Percentiles rank a stretch among this genome's conserved stretches.
Evolutionary conservation across 2,888 invertebrate genomes (phyloP).

Genomic region (Aporophyla nigra): DNA sequence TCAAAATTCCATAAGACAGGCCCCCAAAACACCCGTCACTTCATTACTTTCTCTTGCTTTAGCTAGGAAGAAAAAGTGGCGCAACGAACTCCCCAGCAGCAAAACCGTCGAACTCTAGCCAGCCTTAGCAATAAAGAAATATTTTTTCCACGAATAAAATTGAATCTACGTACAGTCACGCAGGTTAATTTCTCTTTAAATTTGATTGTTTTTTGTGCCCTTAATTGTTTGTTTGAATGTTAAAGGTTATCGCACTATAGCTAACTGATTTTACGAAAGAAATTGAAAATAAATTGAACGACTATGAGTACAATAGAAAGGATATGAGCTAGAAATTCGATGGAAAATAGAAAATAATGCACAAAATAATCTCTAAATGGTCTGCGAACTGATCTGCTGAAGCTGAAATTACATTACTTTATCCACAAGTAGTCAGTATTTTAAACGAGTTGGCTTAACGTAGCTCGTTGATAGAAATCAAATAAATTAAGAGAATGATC

Average conservation of each 20-base stretch:
- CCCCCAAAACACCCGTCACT: too few relatives aligned
- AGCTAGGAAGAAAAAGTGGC: too few relatives aligned
- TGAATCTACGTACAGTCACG: slow-evolving; percentile 52
- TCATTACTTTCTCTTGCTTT: too few relatives aligned
- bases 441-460: too few relatives aligned
- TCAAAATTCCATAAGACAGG: too few relatives aligned
- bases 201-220: slow-evolving; percentile 28
- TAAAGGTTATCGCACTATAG: background rate
- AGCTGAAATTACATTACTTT: too few relatives aligned
- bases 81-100: too few relatives aligned
- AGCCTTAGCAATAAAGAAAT: slow-evolving; percentile 38
- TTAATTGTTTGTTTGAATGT: slow-evolving; percentile 33
- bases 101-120: background rate
- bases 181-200: slow-evolving; percentile 42
- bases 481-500: too few relatives aligned
- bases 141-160: slow-evolving; percentile 37
- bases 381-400: too few relatives aligned
- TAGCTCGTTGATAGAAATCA: background rate
- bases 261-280: slow-evolving; percentile 12
- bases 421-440: background rate
- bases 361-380: background rate
- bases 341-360: background rate
- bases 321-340: too few relatives aligned
- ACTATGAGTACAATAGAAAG: background rate
- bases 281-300: slow-evolving; percentile 33